Conservation (phyloP, 2,888 invertebrate genomes). For the Drosophila picticornis region DNA sequence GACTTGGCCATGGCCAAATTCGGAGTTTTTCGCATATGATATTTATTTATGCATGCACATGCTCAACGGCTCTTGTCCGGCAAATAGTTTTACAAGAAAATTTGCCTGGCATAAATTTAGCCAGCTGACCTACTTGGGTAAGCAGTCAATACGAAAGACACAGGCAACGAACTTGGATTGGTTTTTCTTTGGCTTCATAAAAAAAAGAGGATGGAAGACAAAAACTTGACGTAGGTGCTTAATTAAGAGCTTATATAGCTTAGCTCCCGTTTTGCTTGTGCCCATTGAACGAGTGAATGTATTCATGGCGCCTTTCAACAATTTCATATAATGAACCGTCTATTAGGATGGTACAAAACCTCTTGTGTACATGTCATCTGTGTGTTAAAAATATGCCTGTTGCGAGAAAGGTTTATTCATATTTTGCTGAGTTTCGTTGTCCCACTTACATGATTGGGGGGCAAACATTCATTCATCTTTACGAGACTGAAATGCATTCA, state of each 20-base stretch:
- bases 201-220: conserved; percentile 39
- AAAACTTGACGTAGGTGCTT: conserved; percentile 69
- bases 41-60: conserved; percentile 70
- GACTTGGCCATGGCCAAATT: conserved; percentile 47
- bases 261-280: conserved; percentile 39
- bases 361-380: conserved; percentile 43
- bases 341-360: conserved; percentile 43
- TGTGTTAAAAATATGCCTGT: conserved; percentile 38
- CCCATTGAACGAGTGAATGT: conserved; percentile 63
- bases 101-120: conserved; percentile 49
- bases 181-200: conserved; percentile 30
- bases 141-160: conserved; percentile 66
- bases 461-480: conserved; percentile 34
- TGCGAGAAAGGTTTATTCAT: conserved; percentile 53
- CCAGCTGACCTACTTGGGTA: conserved; percentile 65
- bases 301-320: conserved; percentile 52
- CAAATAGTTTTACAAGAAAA: conserved; percentile 65
- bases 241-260: conserved; percentile 74
- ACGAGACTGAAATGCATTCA: conserved; percentile 8
- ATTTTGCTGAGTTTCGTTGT: conserved; percentile 34
- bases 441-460: conserved; percentile 46
- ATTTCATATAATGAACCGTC: conserved; percentile 53
- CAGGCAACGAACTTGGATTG: conserved; percentile 61
- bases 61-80: conserved; percentile 41
- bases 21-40: conserved; percentile 54